Evolutionary conservation across 2,113 vertebrate species (phyloP).

Genomic region (Rousettus leschenaultii): DNA sequence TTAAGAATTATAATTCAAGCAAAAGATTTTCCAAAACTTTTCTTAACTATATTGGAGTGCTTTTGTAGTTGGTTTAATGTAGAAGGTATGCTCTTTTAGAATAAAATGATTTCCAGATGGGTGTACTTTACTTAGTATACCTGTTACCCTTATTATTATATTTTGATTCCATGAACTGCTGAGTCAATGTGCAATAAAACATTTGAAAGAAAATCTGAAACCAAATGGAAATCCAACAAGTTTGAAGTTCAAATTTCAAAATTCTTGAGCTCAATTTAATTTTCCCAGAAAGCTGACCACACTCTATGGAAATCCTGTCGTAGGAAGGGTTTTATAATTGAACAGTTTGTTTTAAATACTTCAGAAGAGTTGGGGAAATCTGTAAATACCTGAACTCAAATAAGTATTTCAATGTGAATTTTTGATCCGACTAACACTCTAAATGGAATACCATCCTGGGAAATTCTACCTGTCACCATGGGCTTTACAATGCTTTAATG

Average conservation of each 20-base stretch:
- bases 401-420: slow-evolving; percentile 40
- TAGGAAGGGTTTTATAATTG: slow-evolving; percentile 45
- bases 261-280: slow-evolving; percentile 64
- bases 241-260: slow-evolving; percentile 66
- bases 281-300: slow-evolving; percentile 64
- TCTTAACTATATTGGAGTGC: neutral
- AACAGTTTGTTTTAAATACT: slow-evolving; percentile 50
- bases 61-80: slow-evolving; percentile 13
- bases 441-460: neutral
- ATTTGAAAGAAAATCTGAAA: slow-evolving; percentile 54
- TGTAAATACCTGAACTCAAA: slow-evolving; percentile 22
- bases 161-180: slow-evolving; percentile 58
- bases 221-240: slow-evolving; percentile 49
- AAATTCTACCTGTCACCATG: neutral
- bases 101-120: slow-evolving; percentile 55
- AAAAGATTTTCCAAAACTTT: slow-evolving; percentile 36
- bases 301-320: slow-evolving; percentile 45
- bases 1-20: slow-evolving; percentile 46
- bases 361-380: neutral
- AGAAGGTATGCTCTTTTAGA: neutral
- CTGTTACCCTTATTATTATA: slow-evolving; percentile 25
- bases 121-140: slow-evolving; percentile 7
- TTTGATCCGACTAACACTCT: neutral
- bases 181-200: slow-evolving; percentile 59
- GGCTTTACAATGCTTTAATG: neutral